phyloP scores from a whole-genome alignment of 2,797 vertebrate genomes.

The Urophycis tenuis region DNA sequence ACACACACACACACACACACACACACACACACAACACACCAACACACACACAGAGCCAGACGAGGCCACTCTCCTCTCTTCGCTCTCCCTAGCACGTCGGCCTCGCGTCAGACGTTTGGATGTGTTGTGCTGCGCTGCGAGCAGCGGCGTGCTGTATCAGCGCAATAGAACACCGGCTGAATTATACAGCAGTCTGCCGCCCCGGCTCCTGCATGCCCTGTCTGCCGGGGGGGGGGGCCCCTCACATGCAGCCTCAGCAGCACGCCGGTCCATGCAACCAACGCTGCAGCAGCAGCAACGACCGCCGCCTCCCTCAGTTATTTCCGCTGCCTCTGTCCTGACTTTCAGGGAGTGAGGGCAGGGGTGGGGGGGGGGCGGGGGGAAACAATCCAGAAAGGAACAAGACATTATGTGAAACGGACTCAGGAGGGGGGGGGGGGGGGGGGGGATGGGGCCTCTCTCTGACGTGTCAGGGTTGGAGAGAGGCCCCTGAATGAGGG shows the following conservation, averaged over 20 bases:
- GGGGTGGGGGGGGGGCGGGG: constrained; percentile 20
- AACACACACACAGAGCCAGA: not conserved
- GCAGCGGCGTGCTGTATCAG: constrained; percentile 61
- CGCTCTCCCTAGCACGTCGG: constrained; percentile 35
- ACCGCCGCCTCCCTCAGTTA: constrained; percentile 31
- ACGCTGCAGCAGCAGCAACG: constrained; percentile 21
- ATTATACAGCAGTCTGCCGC: constrained; percentile 36
- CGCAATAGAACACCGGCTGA: constrained; percentile 63
- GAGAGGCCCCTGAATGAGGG: no score
- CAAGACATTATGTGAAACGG: no score
- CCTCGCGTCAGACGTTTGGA: constrained; percentile 9
- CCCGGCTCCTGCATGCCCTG: constrained; percentile 42
- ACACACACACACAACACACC: not conserved
- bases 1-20: not conserved
- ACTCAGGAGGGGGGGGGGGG: not conserved
- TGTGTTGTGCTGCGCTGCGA: constrained; percentile 38
- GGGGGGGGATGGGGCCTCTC: no score
- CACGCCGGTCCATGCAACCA: constrained; percentile 26
- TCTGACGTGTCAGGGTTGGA: not conserved
- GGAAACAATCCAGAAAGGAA: no score
- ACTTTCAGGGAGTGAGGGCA: constrained; percentile 43
- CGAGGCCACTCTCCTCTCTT: not conserved
- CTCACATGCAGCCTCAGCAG: constrained; percentile 41
- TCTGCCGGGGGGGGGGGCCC: constrained; percentile 16
- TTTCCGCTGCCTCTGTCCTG: constrained; percentile 27